Conservation (phyloP, 2,113 vertebrate species). For the Ciconia boyciana region DNA sequence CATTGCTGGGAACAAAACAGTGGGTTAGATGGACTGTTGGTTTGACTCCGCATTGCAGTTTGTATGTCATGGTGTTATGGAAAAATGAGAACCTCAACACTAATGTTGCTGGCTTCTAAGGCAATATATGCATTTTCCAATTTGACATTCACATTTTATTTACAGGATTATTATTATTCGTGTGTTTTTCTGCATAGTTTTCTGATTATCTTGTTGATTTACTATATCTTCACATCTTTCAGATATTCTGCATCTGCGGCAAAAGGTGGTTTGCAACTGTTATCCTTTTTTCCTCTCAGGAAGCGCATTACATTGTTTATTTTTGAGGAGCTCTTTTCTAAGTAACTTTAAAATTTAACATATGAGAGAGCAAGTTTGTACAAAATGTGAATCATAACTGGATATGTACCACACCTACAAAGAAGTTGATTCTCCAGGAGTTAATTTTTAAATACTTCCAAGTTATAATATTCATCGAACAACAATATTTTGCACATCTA, state of each 20-base stretch:
- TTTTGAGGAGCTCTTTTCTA: background rate
- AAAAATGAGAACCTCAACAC: background rate
- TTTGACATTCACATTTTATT: background rate
- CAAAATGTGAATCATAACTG: background rate
- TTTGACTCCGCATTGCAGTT: background rate
- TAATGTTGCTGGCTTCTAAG: background rate
- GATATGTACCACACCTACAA: background rate
- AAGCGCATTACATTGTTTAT: background rate
- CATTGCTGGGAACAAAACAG: background rate
- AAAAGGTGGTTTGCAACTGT: background rate
- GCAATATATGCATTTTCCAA: background rate
- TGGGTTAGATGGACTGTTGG: background rate
- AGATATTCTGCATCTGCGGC: background rate
- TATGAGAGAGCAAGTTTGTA: background rate
- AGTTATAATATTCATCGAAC: background rate
- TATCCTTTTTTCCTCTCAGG: background rate
- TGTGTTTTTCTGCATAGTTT: background rate
- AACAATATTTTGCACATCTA: background rate
- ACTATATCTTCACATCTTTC: background rate
- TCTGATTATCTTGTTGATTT: background rate
- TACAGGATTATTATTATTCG: background rate
- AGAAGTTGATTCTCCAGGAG: background rate
- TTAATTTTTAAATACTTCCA: background rate
- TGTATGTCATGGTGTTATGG: accelerated
- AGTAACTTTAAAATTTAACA: background rate